Evolutionary conservation across 2,113 vertebrate species (phyloP), one percentile per base, ranked within the genome.

Genomic region (Oxygymnocypris stewartii): DNA sequence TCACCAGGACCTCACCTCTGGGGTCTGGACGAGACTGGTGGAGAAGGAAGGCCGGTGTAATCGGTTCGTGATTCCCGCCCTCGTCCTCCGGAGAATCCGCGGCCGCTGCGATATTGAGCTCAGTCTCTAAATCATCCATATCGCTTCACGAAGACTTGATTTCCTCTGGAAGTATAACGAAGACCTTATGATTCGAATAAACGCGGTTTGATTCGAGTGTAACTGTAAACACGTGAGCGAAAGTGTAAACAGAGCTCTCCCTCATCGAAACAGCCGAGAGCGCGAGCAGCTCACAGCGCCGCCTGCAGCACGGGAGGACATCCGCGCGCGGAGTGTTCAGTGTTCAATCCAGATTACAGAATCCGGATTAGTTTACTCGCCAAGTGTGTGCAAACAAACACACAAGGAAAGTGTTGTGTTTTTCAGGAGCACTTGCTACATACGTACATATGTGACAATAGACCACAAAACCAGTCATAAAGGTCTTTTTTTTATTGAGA

Each of bases 121-220:
- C 91, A n/a, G 20, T 49, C 3, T 90, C 84, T 8, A 87, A 23
- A 44, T 93, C 89, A 57, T 94, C 91, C 94, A 95, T 94, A 25
- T 6, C 2, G 73, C 73, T 44, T 44, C n/a, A 25, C 42, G 5
- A 6, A n/a, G 0, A 47, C 40, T 47, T 25, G 23, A 1, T 44
- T 75, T 47, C 73, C 23, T 75, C 23, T 28, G 1, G 11, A 47
- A 47, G 1, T 13, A 28, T 13, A 23, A 25, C 14, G 23, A 25
- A 47, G 5, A 14, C 10, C 0, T 12, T 6, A 1, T 44, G 11
- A 75, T n/a, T 6, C 0, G 7, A 44, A 35, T 40, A 31, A 28
- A 31, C 13, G 61, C n/a, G 54, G 18, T 28, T 28, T 37, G 13
- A 10, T 23, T 25, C 3, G n/a, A 12, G 18, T 57, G 54, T 57